Conservation (phyloP, 1,140 invertebrate species). For the Steinernema feltiae region DNA sequence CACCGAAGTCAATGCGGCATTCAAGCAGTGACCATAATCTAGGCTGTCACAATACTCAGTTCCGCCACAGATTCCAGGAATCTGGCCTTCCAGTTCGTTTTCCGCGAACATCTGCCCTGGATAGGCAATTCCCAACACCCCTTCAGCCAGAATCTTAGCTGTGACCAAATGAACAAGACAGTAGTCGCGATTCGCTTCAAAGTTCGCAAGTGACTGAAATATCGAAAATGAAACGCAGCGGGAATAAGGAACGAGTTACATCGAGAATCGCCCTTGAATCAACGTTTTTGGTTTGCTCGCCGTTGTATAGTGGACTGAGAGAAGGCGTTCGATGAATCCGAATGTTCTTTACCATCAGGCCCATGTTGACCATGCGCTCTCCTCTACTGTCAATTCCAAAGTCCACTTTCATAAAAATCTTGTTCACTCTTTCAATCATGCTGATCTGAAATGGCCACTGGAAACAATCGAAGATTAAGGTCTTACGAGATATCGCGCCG, state of each 20-base stretch:
- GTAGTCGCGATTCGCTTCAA: background rate
- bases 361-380: background rate
- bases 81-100: background rate
- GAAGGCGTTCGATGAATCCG: background rate
- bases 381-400: background rate
- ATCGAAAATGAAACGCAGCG: background rate
- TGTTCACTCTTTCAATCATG: background rate
- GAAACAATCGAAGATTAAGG: background rate
- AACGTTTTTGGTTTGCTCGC: background rate
- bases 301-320: background rate
- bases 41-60: background rate
- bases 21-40: background rate
- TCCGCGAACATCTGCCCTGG: background rate
- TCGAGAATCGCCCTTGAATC: background rate
- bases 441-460: background rate
- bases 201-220: background rate
- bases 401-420: background rate
- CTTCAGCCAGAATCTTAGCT: background rate
- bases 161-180: background rate
- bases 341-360: background rate
- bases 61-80: background rate
- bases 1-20: background rate
- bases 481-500: background rate
- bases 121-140: background rate
- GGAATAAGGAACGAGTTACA: background rate